Base-by-base conservation (phyloP, 2,888 invertebrate genomes). In the Petrolisthes cinctipes region DNA sequence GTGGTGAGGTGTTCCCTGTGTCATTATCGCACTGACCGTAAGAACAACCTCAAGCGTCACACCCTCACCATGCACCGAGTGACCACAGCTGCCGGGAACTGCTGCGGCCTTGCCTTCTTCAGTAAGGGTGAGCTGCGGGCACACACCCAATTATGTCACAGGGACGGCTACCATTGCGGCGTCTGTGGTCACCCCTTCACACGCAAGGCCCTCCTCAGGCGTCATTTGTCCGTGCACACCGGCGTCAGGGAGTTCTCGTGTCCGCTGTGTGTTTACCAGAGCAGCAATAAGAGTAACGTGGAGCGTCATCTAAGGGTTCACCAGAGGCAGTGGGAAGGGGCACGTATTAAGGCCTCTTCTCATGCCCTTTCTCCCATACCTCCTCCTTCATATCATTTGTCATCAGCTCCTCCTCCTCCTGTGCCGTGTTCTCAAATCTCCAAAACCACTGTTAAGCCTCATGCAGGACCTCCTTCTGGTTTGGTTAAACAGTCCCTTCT, bases 241-340 rank as follows among this genome's bases (percentile, higher is more conserved):
- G 93, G 93, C 0, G 92, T 92, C 89, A 93, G 93, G 90, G 93
- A 93, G 81, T 93, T 92, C 91, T 91, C 91, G 9, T 93, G 93
- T 90, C 85, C 91, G n/a, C 86, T 92, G 5, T 93, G 93, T 91
- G 92, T 92, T 20, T 93, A 93, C 90, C 92, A 93, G 66, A 93
- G 93, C 5, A 93, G 93, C 86, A 93, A 93, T 91, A 93, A 93
- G 90, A 93, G 93, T 88, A 93, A 93, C 91, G 91, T 93, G 80
- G 93, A 93, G 79, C 91, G 93, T 4, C 93, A 93, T 90, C 92
- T 92, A 86, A 92, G 92, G 82, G 92, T 92, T 0, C 92, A 93
- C 90, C 79, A 71, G 7, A 83, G 83, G 68, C 20, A 66, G 6
- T 53, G 37, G 20, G 54, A 5, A 23, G 71, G 61, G 17, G 11